Base-by-base conservation (phyloP, 2,888 invertebrate species). In the Phania funesta region DNA sequence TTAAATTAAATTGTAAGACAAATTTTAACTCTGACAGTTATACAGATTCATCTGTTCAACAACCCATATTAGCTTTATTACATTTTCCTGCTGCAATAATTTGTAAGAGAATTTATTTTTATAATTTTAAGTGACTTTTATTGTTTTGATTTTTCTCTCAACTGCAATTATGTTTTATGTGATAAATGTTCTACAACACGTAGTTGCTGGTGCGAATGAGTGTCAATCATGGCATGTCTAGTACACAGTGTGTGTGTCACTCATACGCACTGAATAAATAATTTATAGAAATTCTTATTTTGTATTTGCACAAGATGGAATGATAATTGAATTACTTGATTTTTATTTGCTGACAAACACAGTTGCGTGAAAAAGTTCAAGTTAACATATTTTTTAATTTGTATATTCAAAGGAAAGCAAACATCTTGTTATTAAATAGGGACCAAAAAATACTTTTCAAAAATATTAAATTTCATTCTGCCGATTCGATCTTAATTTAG, bases 261-360 rank as follows among this genome's bases (percentile, higher is more conserved):
- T 58, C 48, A 65, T 78, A 78, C 56, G 41, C 48, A 58, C 41
- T 16, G 20, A 38, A 76, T 76, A 60, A 48, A 60, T 44, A 22
- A 75, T 48, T 58, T 46, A 56, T 16, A 3, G 35, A 13, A 35
- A 35, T 24, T 35, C 18, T 56, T 56, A 13, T 20, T 56, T 41
- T 20, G n/a, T 13, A 13, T 44, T 22, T 48, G 22, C 1, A 5
- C 13, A 48, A 1, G 1, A n/a, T 44, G 8, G 8, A 18, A 13
- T 2, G 2, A 13, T 22, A 22, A 22, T 13, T 22, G n/a, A n/a
- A n/a, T 13, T 11, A 13, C 5, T 13, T 22, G n/a, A 48, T 20
- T 48, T 20, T 41, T 3, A n/a, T 16, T 18, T 44, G 16, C 41
- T 7, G 16, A 6, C 13, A 11, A 1, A 7, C 6, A 44, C 41